These are phyloP conservation scores for Bombylius major DNA, from an alignment of 2,888 invertebrate species.

Conservation along the genomic window DNA sequence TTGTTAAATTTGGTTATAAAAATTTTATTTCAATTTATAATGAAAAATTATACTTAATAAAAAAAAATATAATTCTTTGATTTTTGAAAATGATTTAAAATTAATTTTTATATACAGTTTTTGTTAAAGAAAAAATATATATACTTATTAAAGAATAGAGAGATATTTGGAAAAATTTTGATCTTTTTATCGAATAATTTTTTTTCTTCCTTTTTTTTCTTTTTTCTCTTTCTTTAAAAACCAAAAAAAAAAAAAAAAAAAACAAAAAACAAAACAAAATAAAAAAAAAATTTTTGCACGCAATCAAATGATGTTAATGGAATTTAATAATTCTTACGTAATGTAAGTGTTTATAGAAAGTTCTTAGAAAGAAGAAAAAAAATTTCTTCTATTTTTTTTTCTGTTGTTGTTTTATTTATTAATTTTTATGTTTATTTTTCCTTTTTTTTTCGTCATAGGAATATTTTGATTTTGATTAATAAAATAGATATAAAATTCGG, in stretches of 20 bases:
- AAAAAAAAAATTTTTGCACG: neutral
- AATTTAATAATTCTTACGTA: conserved; percentile 1
- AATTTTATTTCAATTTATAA: conserved; percentile 19
- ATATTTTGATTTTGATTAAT: neutral
- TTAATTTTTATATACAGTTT: no score
- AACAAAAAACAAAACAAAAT: neutral
- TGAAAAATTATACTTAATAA: no score
- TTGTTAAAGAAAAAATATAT: neutral
- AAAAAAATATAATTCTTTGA: neutral
- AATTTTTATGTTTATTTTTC: neutral
- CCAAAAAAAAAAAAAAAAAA: no score
- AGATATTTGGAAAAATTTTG: neutral
- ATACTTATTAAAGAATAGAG: neutral
- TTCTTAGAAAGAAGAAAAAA: neutral
- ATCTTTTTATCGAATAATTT: neutral
- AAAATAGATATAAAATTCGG: no score
- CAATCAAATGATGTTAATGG: neutral
- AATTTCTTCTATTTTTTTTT: neutral
- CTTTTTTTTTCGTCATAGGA: neutral
- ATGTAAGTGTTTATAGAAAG: conserved; percentile 5
- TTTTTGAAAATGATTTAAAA: neutral
- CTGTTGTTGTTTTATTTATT: no score
- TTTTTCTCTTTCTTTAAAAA: neutral
- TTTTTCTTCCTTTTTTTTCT: conserved; percentile 1
- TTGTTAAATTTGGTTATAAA: conserved; percentile 17